Conservation (phyloP, 2,888 invertebrate species). For the Schizotus pectinicornis region DNA sequence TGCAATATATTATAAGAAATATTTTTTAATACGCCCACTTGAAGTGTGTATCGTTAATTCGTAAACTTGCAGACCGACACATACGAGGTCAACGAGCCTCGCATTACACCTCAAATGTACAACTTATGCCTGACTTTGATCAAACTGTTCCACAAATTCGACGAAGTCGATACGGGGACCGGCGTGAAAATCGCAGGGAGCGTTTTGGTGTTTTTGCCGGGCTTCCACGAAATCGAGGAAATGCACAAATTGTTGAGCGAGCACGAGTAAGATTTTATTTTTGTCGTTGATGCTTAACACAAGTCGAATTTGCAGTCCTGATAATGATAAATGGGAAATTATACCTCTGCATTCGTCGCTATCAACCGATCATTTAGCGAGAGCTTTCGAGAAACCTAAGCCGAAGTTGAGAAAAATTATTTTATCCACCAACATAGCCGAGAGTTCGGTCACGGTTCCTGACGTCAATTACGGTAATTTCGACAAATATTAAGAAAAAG, state of each 20-base stretch:
- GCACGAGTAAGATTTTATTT: constrained; percentile 23
- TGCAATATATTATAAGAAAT: no score
- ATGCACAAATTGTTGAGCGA: constrained; percentile 57
- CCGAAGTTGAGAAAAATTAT: constrained; percentile 79
- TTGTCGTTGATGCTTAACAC: neutral
- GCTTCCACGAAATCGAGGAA: constrained; percentile 83
- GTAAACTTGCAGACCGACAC: neutral
- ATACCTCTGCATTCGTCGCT: constrained; percentile 69
- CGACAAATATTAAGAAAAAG: neutral
- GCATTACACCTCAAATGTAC: constrained; percentile 48
- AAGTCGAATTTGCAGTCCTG: neutral
- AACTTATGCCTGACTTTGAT: constrained; percentile 55
- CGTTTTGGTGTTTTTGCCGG: constrained; percentile 89
- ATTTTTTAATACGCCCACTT: no score
- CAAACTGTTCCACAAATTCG: constrained; percentile 68
- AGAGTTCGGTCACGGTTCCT: constrained; percentile 90
- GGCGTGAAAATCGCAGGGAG: constrained; percentile 60
- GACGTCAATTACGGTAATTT: constrained; percentile 79
- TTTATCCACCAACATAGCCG: constrained; percentile 89
- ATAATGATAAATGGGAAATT: constrained; percentile 49
- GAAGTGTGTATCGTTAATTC: no score
- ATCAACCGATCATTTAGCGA: constrained; percentile 69
- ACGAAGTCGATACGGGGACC: constrained; percentile 50
- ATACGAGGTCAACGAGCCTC: constrained; percentile 66
- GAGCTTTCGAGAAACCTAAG: constrained; percentile 68